Base-by-base conservation (phyloP, 2,888 invertebrate genomes). In the Tanytarsus gracilentus region DNA sequence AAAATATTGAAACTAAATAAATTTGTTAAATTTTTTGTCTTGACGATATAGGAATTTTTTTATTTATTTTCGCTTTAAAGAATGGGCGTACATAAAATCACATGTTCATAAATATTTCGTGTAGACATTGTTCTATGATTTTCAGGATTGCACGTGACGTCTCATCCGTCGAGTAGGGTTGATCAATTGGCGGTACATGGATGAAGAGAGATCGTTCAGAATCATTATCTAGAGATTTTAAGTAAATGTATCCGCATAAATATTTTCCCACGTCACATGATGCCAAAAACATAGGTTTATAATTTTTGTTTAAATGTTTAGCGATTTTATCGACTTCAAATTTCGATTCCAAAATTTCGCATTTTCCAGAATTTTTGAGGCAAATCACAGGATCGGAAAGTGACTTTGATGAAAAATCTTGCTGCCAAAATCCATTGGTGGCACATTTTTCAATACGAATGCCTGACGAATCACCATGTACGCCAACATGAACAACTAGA, bases 231-330 rank as follows among this genome's bases (percentile, higher is more conserved):
- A 90, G 71, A 1, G 88, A 89, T 61, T 80, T 80, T 67, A 83
- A 83, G 73, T 82, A 89, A 61, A 81, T 84, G 68, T 84, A 90
- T 67, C 88, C 88, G 69, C 90, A 90, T 4, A 90, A 73, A 69
- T 84, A 90, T 76, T 75, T 73, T 66, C 81, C 81, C 44, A 81
- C 79, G 68, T 81, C 66, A 23, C 69, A 63, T 1, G 81, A 81
- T 36, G 73, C 14, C 14, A 39, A 26, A 16, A 55, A 56, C 44
- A 61, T 60, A 2, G 16, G n/a, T 16, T 21, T 16, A 44, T 62
- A 2, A 8, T 18, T 16, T 26, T 26, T 21, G 26, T 64, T 63
- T 4, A 63, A 36, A 25, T 67, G 65, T 68, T 66, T 69, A 63
- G 68, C 79, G 71, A 73, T 86, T 65, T 68, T 66, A 61, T 70